Evolutionary conservation across 1,140 invertebrate species (phyloP), one percentile per base, ranked within the genome.

Genomic region (Trissolcus basalis): DNA sequence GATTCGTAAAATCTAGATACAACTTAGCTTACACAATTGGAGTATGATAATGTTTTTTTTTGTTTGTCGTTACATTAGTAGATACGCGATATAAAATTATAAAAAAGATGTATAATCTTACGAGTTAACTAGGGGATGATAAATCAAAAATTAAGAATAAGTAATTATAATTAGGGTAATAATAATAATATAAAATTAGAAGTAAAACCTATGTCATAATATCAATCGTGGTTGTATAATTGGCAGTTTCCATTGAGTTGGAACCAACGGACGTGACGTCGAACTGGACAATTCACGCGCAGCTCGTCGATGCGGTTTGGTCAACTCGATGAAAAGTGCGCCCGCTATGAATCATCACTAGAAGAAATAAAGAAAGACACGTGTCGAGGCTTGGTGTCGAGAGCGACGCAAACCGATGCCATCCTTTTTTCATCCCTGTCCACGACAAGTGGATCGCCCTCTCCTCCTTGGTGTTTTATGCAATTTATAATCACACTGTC

Each of bases 281-380:
- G 43, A 51, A 47, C n/a, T 41, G 36, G 47, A 11, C 53, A 10
- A 14, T 58, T n/a, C 8, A 47, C 27, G 11, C 16, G 59, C 27
- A 36, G 12, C 9, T 61, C 19, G 9, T 32, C 44, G 32, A 44
- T 12, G 13, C 13, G 13, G 74, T 82, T 83, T 81, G 79, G 80
- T 49, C 73, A 85, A 88, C 85, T 86, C 87, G 84, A 87, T 88
- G 87, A 86, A 88, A 88, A 89, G 86, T 87, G 86, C 80, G 45
- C 59, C 12, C 58, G 65, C 73, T 79, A 77, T 78, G 49, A 72
- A 69, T 79, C 64, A 73, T 76, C 64, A 79, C 72, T 79, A 79
- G 60, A 77, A 74, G 53, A 71, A 73, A n/a, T 72, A 59, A 69
- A 73, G 55, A 27, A 73, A 78, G 76, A 72, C 50, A 50, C 58